A percentile compares a stretch with the other conserved stretches of the same genome.
Evolutionary conservation across 2,113 vertebrate genomes (phyloP).

Genomic region (Aptenodytes patagonicus): DNA sequence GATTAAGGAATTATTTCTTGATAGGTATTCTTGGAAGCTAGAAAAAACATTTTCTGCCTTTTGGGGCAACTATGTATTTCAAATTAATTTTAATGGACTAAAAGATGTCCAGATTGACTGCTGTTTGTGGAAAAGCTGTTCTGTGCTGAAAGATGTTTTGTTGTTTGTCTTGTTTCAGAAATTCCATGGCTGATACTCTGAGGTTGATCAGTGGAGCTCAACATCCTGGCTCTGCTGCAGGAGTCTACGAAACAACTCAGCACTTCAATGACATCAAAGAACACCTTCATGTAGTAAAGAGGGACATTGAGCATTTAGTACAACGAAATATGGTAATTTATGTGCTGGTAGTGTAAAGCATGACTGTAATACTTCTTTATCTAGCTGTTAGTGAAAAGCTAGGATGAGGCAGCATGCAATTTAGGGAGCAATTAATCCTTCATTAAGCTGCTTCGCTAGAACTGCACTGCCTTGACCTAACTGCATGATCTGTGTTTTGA

Average conservation of each 20-base stretch:
- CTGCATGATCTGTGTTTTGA: conserved; percentile 43
- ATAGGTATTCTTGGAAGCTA: neutral
- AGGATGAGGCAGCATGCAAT: conserved; percentile 11
- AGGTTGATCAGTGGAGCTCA: conserved; percentile 79
- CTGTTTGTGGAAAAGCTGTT: neutral
- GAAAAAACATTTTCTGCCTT: neutral
- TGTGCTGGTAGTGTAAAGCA: neutral
- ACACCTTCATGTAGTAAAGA: conserved; percentile 89
- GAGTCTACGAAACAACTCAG: conserved; percentile 85
- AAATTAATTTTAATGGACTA: neutral
- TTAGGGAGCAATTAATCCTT: conserved; percentile 50
- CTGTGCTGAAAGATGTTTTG: neutral
- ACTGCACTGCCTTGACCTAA: conserved; percentile 25
- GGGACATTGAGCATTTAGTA: conserved; percentile 85
- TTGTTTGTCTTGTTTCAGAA: conserved; percentile 72
- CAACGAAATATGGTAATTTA: conserved; percentile 77
- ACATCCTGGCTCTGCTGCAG: conserved; percentile 74
- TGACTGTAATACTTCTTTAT: neutral
- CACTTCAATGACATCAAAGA: conserved; percentile 98
- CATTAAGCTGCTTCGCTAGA: conserved; percentile 36
- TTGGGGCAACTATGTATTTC: neutral
- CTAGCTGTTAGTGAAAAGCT: neutral
- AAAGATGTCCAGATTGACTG: neutral
- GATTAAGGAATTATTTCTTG: neutral
- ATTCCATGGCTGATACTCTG: conserved; percentile 80